Evolutionary conservation across 2,888 invertebrate genomes (phyloP).

Genomic region (Ichneumoninae sp.): DNA sequence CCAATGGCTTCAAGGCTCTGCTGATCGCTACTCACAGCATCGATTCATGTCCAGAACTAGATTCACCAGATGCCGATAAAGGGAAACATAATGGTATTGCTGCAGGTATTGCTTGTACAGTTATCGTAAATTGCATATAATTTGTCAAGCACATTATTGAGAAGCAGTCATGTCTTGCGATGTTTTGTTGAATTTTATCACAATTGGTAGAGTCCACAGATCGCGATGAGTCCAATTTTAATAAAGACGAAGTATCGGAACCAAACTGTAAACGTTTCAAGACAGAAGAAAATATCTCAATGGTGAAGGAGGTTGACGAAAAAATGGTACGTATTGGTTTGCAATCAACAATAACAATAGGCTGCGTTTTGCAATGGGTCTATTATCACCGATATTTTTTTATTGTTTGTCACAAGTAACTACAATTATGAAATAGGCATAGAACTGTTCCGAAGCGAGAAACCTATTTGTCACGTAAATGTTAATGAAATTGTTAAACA

Average conservation of each 20-base stretch:
- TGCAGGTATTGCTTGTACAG: background rate
- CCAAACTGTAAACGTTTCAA: background rate
- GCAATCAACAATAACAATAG: background rate
- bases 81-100: background rate
- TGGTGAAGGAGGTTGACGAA: slow-evolving; percentile 74
- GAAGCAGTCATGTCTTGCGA: background rate
- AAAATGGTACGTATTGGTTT: slow-evolving; percentile 75
- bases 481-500: no score
- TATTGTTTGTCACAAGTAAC: no score
- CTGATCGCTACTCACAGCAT: slow-evolving; percentile 88
- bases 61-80: background rate
- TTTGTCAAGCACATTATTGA: background rate
- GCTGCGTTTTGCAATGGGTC: no score
- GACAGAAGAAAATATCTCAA: slow-evolving; percentile 56
- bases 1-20: slow-evolving; percentile 90
- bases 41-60: background rate
- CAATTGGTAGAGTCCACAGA: background rate
- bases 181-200: background rate
- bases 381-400: no score
- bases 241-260: background rate
- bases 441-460: no score
- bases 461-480: no score
- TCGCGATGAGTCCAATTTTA: background rate
- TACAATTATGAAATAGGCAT: no score
- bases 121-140: background rate